Percentiles rank a stretch among this genome's conserved stretches.
Evolutionary conservation across 53 echinoderm and acorn worm species (phyloP).

Genomic region (Arbacia lixula): DNA sequence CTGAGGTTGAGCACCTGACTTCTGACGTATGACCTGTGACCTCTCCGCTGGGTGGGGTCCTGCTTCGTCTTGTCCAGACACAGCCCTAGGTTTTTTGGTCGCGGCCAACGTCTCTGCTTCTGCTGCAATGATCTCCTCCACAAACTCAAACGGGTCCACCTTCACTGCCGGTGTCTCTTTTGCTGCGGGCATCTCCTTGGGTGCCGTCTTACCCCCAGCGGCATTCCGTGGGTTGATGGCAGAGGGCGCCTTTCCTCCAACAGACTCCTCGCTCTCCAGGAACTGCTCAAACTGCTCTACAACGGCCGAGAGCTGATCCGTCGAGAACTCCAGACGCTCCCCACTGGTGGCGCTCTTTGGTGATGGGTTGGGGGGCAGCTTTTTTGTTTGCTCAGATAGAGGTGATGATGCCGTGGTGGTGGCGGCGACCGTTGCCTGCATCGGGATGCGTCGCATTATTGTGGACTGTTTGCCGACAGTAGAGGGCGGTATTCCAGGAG

Average conservation of each 20-base stretch:
- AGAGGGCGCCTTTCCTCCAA: neutral
- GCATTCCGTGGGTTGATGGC: neutral
- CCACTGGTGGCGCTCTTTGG: slow-evolving; percentile 1
- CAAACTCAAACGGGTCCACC: slow-evolving; percentile 55
- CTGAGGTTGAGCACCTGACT: neutral
- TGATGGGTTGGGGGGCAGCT: neutral
- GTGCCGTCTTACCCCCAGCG: neutral
- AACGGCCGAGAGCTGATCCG: slow-evolving; percentile 40
- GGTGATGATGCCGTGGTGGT: neutral
- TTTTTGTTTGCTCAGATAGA: neutral
- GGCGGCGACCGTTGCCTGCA: neutral
- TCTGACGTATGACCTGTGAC: slow-evolving; percentile 26
- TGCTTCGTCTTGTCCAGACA: slow-evolving; percentile 4
- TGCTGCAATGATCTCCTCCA: slow-evolving; percentile 29
- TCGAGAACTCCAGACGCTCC: slow-evolving; percentile 43
- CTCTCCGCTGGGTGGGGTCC: neutral
- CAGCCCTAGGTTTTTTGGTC: neutral
- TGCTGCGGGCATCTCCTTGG: neutral
- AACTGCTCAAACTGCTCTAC: slow-evolving; percentile 83
- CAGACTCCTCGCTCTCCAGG: slow-evolving; percentile 79
- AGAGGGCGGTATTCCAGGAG: slow-evolving; percentile 4
- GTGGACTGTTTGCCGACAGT: neutral
- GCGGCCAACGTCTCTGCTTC: neutral
- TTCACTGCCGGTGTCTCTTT: neutral
- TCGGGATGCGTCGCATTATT: slow-evolving; percentile 1